A percentile compares a stretch with the other conserved stretches of the same genome.
These are phyloP conservation scores for Tryphoninae sp. DNA, from an alignment of 2,888 invertebrate species.

Conservation along the genomic window DNA sequence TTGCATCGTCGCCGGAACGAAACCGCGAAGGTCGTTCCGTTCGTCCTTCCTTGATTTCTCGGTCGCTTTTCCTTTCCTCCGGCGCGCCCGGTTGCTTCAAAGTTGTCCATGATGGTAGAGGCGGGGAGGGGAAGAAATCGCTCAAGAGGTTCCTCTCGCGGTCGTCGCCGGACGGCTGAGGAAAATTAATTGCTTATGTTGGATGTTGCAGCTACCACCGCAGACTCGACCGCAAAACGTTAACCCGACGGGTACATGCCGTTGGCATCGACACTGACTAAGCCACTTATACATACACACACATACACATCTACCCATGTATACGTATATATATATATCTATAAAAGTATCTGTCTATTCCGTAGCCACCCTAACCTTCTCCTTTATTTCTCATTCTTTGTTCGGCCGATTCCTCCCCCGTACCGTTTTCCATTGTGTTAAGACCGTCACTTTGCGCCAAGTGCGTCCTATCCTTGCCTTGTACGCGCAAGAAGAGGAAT, in stretches of 20 bases:
- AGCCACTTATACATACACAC: conserved; percentile 2
- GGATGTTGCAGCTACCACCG: conserved; percentile 70
- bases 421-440: conserved; percentile 36
- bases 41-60: background rate
- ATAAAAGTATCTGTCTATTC: conserved; percentile 26
- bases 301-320: background rate
- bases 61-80: conserved; percentile 21
- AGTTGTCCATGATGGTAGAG: conserved; percentile 13
- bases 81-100: conserved; percentile 19
- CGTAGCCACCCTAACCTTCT: conserved; percentile 1
- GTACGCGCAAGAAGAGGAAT: conserved; percentile 26
- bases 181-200: conserved; percentile 77
- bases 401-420: conserved; percentile 1
- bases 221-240: conserved; percentile 73
- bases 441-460: conserved; percentile 8
- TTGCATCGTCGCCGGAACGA: conserved; percentile 38
- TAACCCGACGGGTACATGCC: conserved; percentile 59
- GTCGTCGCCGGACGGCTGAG: conserved; percentile 64
- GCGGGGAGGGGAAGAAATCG: conserved; percentile 68
- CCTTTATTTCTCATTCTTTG: conserved; percentile 20
- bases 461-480: conserved; percentile 13
- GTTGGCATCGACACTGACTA: conserved; percentile 35
- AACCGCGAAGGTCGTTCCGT: background rate
- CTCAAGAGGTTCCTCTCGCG: conserved; percentile 22
- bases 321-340: conserved; percentile 8